A percentile compares a stretch with the other conserved stretches of the same genome.
Evolutionary conservation across 1,140 invertebrate species (phyloP).

Genomic region (Anagrus nilaparvatae): DNA sequence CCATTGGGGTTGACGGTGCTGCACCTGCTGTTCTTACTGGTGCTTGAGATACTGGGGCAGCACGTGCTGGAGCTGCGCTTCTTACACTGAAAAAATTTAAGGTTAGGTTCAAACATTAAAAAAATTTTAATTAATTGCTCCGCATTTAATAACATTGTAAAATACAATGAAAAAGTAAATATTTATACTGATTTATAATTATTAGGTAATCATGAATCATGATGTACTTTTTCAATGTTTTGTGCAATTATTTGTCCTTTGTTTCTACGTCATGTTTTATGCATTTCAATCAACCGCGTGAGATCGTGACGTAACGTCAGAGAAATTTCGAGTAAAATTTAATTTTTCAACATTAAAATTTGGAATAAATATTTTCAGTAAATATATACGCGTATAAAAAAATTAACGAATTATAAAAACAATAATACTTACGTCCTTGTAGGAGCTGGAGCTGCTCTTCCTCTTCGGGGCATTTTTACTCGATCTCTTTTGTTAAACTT

Average conservation of each 20-base stretch:
- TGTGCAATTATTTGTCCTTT: neutral
- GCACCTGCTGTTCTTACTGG: conserved; percentile 36
- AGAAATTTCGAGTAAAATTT: neutral
- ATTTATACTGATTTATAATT: neutral
- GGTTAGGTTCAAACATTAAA: conserved; percentile 15
- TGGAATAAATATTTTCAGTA: neutral
- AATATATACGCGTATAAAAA: neutral
- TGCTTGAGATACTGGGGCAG: conserved; percentile 42
- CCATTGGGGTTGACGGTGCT: conserved; percentile 39
- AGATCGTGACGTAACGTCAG: conserved; percentile 9
- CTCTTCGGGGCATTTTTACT: conserved; percentile 60
- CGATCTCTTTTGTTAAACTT: conserved; percentile 6
- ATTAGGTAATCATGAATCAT: neutral
- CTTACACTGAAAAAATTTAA: conserved; percentile 26
- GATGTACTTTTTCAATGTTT: neutral
- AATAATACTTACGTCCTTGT: conserved; percentile 42
- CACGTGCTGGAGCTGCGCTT: conserved; percentile 31
- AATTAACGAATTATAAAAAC: conserved; percentile 6
- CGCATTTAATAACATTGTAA: conserved; percentile 1
- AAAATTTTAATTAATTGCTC: conserved; percentile 19
- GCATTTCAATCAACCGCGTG: neutral
- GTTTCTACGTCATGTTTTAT: neutral
- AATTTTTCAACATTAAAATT: neutral
- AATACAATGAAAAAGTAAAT: neutral
- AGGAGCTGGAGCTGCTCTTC: conserved; percentile 59